These are phyloP conservation scores for Caenorhabditis becei DNA, from an alignment of 2,888 invertebrate species.

Conservation along the genomic window DNA sequence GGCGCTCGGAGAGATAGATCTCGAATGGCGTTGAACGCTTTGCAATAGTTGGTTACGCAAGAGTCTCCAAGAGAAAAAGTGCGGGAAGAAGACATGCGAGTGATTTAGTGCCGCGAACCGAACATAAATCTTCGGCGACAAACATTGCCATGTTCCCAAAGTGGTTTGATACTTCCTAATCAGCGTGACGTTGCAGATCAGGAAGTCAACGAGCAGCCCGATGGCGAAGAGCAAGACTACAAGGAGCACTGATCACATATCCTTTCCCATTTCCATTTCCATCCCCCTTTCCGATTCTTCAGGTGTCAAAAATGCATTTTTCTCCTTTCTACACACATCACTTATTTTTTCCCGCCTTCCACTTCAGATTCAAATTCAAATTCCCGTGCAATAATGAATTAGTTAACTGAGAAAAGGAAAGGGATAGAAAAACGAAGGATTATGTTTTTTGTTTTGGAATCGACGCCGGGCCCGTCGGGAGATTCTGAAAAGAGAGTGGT, in stretches of 20 bases:
- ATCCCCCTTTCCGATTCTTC: not conserved
- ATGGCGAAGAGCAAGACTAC: conserved; percentile 75
- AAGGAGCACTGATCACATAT: conserved; percentile 69
- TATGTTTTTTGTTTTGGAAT: not conserved
- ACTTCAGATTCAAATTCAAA: not conserved
- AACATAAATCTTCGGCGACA: conserved; percentile 18
- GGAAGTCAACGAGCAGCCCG: conserved; percentile 70
- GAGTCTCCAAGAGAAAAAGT: not conserved
- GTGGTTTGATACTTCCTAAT: conserved; percentile 1
- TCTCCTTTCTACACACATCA: conserved; percentile 7
- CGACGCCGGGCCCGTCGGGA: not conserved
- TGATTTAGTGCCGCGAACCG: conserved; percentile 14
- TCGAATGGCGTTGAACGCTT: not conserved
- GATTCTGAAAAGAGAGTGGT: not conserved
- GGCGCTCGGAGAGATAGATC: too few species aligned
- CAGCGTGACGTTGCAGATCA: conserved; percentile 64
- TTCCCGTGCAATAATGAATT: conserved; percentile 1
- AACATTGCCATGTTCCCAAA: conserved; percentile 10
- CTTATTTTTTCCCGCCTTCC: not conserved
- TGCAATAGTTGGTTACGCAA: conserved; percentile 6
- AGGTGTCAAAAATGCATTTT: conserved; percentile 23
- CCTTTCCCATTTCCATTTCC: not conserved
- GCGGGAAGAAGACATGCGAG: not conserved
- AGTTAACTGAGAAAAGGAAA: not conserved
- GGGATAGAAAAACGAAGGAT: not conserved